A percentile compares a stretch with the other conserved stretches of the same genome.
Evolutionary conservation across 2,888 invertebrate genomes (phyloP).

Genomic region (Netelia inedita): DNA sequence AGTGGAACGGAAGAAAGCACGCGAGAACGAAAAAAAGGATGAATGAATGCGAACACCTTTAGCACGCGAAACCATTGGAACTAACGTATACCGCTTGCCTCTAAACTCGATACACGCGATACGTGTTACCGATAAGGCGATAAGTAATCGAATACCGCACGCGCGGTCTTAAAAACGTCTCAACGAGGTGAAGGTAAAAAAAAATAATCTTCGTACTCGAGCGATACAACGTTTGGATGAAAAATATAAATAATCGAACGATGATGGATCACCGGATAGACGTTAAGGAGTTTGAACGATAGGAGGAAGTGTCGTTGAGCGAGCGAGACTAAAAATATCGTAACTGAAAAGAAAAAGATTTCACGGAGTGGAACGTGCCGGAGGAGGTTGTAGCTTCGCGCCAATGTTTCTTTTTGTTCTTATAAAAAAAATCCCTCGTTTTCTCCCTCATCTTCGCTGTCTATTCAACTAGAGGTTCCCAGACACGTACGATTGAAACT

Average conservation of each 20-base stretch:
- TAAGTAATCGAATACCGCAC: too few relatives aligned
- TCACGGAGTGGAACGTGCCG: slow-evolving; percentile 55
- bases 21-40: slow-evolving; percentile 53
- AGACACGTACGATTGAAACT: slow-evolving; percentile 51
- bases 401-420: slow-evolving; percentile 27
- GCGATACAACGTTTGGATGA: too few relatives aligned
- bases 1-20: slow-evolving; percentile 41
- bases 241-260: slow-evolving; percentile 10
- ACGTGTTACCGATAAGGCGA: too few relatives aligned
- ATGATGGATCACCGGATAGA: slow-evolving; percentile 18
- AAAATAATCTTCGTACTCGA: background rate
- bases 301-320: background rate
- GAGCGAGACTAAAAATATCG: slow-evolving; percentile 47
- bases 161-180: too few relatives aligned
- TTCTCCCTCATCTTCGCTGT: slow-evolving; percentile 52
- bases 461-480: slow-evolving; percentile 38
- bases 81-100: background rate
- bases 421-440: slow-evolving; percentile 64
- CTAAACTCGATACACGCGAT: too few relatives aligned
- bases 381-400: slow-evolving; percentile 48
- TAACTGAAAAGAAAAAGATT: slow-evolving; percentile 40
- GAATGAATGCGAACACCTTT: slow-evolving; percentile 60
- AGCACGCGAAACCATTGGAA: slow-evolving; percentile 50
- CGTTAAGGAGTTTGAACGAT: slow-evolving; percentile 36
- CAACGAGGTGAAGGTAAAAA: background rate